phyloP scores from a whole-genome alignment of 35 echinoderm and acorn worm species.

The Patiria miniata region DNA sequence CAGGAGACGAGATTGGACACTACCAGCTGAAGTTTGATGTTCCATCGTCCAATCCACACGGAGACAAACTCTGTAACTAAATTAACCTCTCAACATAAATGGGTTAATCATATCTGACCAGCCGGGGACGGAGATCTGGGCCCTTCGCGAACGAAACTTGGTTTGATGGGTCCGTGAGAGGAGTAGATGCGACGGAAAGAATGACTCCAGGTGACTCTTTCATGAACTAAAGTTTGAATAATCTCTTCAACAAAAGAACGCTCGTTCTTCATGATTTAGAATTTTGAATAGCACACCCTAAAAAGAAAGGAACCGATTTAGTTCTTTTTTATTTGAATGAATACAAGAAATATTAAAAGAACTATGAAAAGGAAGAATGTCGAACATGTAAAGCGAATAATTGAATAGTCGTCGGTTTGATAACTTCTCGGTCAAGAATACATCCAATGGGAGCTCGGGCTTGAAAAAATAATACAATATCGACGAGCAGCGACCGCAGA shows the following conservation, averaged over 20 bases:
- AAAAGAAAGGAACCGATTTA: too few species aligned
- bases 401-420: neutral
- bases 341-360: too few species aligned
- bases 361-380: too few species aligned
- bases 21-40: neutral
- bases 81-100: neutral
- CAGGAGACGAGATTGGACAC: neutral
- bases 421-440: neutral
- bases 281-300: neutral
- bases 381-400: too few species aligned
- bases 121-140: too few species aligned
- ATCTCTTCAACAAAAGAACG: too few species aligned
- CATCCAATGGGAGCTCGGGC: neutral
- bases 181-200: neutral
- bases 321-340: too few species aligned
- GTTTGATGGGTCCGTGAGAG: neutral
- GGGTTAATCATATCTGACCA: slow-evolving; percentile 10
- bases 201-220: neutral
- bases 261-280: neutral
- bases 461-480: neutral
- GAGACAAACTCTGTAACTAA: neutral
- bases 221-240: neutral
- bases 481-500: slow-evolving; percentile 6
- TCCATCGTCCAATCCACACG: neutral
- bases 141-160: too few species aligned